Evolutionary conservation across 2,888 invertebrate species (phyloP).

Genomic region (Eudasyphora cyanicolor): DNA sequence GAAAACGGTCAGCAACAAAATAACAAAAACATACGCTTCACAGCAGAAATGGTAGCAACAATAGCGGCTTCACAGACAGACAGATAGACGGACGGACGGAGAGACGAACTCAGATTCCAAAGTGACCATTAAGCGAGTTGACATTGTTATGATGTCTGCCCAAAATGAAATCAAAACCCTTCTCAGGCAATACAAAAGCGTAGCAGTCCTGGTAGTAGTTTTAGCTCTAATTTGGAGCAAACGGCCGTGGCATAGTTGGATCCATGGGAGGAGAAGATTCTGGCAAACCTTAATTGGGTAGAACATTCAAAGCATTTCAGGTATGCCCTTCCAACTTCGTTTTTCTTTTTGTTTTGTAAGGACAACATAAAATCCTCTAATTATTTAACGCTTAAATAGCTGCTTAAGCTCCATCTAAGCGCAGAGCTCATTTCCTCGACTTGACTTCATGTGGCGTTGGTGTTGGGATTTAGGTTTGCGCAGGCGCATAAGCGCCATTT

Average conservation of each 20-base stretch:
- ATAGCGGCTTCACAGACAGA: not conserved
- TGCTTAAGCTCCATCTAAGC: constrained; percentile 63
- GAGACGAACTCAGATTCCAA: constrained; percentile 41
- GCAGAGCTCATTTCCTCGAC: constrained; percentile 48
- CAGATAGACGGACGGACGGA: no score
- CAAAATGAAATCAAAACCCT: constrained; percentile 32
- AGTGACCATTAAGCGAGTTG: constrained; percentile 59
- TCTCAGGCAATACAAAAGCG: constrained; percentile 5
- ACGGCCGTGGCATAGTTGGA: not conserved
- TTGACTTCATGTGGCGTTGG: not conserved
- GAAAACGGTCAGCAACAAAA: constrained; percentile 8
- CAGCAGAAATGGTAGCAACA: constrained; percentile 2
- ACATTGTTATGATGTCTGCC: constrained; percentile 64
- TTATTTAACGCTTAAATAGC: constrained; percentile 63
- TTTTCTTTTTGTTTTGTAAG: no score
- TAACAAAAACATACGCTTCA: constrained; percentile 42
- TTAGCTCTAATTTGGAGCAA: not conserved
- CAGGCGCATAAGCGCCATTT: constrained; percentile 55
- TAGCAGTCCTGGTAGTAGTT: not conserved
- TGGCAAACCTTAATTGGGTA: constrained; percentile 59
- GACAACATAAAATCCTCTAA: constrained; percentile 61
- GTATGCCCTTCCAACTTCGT: not conserved
- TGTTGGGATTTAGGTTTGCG: constrained; percentile 22
- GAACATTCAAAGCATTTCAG: constrained; percentile 52
- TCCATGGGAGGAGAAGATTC: constrained; percentile 31